Conservation (phyloP, 2,888 invertebrate genomes). For the Smittia aterrima region DNA sequence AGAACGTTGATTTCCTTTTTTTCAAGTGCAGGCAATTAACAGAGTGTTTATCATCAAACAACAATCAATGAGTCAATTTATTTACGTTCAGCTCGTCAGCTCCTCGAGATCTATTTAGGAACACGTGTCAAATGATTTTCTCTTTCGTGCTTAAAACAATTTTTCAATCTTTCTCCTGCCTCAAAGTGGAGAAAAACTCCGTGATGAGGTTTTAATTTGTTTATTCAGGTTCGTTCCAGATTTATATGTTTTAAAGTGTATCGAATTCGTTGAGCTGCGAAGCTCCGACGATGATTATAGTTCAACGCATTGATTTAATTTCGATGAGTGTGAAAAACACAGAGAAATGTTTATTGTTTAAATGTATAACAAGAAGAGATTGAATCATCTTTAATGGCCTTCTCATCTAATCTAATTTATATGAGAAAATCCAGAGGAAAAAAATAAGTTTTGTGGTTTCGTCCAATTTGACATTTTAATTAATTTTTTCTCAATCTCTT, state of each 20-base stretch:
- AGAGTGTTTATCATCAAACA: constrained; percentile 35
- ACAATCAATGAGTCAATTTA: constrained; percentile 16
- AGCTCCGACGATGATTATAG: background rate
- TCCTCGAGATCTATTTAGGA: constrained; percentile 17
- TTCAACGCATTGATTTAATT: constrained; percentile 27
- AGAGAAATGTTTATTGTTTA: constrained; percentile 23
- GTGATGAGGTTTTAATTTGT: constrained; percentile 35
- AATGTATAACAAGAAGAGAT: background rate
- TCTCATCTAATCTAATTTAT: constrained; percentile 32
- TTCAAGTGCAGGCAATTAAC: constrained; percentile 29
- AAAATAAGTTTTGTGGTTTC: background rate
- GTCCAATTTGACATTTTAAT: constrained; percentile 38
- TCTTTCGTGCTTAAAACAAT: background rate
- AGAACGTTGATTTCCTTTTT: constrained; percentile 16
- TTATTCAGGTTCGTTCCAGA: constrained; percentile 12
- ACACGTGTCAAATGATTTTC: constrained; percentile 39
- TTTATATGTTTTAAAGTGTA: constrained; percentile 21
- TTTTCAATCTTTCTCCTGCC: background rate
- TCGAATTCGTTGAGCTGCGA: constrained; percentile 18
- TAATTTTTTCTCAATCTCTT: constrained; percentile 32
- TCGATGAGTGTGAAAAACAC: constrained; percentile 36
- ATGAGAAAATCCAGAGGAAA: constrained; percentile 37
- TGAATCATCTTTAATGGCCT: constrained; percentile 14
- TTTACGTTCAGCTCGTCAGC: constrained; percentile 7
- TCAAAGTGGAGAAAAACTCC: background rate